These are phyloP conservation scores for Bradypus variegatus DNA, from an alignment of 2,797 vertebrate genomes.

Conservation along the genomic window DNA sequence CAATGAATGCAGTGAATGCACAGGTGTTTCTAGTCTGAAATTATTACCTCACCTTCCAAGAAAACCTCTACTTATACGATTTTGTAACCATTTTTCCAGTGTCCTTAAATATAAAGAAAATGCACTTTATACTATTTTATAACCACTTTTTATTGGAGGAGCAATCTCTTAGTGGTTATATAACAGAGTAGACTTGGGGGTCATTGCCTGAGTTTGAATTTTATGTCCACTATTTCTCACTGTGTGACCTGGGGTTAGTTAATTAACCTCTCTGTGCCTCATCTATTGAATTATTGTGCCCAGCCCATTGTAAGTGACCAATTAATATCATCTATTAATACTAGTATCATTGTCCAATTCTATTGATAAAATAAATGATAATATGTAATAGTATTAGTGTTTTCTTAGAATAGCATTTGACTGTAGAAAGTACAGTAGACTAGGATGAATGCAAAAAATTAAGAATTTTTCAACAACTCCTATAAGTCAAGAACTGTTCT, in stretches of 20 bases:
- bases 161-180: neutral
- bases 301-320: neutral
- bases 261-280: neutral
- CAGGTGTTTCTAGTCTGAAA: neutral
- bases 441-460: neutral
- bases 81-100: neutral
- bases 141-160: neutral
- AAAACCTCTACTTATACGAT: neutral
- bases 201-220: neutral
- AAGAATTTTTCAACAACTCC: neutral
- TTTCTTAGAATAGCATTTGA: neutral
- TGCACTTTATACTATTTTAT: neutral
- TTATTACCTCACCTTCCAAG: neutral
- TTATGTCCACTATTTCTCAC: neutral
- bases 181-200: neutral
- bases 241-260: neutral
- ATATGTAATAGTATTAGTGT: neutral
- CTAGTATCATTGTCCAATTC: neutral
- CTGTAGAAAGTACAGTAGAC: neutral
- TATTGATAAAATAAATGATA: neutral
- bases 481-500: neutral
- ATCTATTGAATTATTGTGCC: neutral
- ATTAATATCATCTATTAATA: neutral
- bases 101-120: neutral
- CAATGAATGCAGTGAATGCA: neutral